These are phyloP conservation scores for Margarornis squamiger DNA, from an alignment of 2,797 vertebrate genomes.

Conservation along the genomic window DNA sequence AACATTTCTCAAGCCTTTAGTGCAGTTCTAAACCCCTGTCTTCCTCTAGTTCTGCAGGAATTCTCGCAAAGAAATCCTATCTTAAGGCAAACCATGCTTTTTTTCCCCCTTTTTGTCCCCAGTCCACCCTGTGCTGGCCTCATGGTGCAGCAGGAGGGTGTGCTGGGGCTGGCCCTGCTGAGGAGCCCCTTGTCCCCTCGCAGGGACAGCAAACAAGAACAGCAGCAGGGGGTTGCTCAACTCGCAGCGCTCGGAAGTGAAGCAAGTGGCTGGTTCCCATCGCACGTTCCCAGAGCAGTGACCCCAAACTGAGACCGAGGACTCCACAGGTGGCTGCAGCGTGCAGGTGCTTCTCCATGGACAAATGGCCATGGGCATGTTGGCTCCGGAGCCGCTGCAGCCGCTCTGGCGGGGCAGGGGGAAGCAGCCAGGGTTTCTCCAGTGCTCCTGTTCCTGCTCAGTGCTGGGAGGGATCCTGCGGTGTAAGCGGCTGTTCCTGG, in stretches of 20 bases:
- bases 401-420: not conserved
- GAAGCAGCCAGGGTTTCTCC: not conserved
- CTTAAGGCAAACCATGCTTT: rapidly evolving
- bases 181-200: not conserved
- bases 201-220: not conserved
- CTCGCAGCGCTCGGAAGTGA: rapidly evolving
- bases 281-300: rapidly evolving
- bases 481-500: rapidly evolving
- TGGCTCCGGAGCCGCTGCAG: rapidly evolving
- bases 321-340: not conserved
- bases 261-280: not conserved
- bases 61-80: not conserved
- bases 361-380: rapidly evolving
- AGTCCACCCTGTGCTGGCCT: not conserved
- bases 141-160: rapidly evolving
- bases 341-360: not conserved
- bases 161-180: not conserved
- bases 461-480: not conserved
- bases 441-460: rapidly evolving
- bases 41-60: not conserved
- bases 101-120: rapidly evolving
- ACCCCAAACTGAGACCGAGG: not conserved
- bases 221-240: not conserved
- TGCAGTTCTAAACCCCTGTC: not conserved
- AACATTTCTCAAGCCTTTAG: not conserved